Percentiles rank a stretch among this genome's conserved stretches.
Evolutionary conservation across 2,113 vertebrate genomes (phyloP).

Genomic region (Thomomys bottae): DNA sequence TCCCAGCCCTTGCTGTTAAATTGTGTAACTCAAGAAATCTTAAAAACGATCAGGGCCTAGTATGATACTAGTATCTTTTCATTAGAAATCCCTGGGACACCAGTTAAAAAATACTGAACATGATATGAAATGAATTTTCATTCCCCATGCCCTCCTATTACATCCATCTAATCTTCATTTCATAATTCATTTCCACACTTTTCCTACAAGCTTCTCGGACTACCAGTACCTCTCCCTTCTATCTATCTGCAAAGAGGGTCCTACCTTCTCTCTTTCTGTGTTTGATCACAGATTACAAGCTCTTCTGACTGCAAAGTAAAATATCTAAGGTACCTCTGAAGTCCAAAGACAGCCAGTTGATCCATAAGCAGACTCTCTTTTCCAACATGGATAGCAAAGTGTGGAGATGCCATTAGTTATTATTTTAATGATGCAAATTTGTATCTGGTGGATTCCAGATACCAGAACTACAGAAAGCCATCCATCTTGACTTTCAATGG

Average conservation of each 20-base stretch:
- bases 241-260: background rate
- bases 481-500: slow-evolving; percentile 73
- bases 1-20: background rate
- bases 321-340: background rate
- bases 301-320: background rate
- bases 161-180: background rate
- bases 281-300: background rate
- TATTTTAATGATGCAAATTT: slow-evolving; percentile 62
- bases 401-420: slow-evolving; percentile 21
- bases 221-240: too few species aligned
- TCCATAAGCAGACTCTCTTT: slow-evolving; percentile 63
- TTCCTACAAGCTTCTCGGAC: background rate
- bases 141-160: background rate
- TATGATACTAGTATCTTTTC: background rate
- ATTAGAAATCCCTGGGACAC: background rate
- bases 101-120: background rate
- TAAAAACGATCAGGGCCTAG: background rate
- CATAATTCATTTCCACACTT: background rate
- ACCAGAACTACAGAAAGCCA: slow-evolving; percentile 34
- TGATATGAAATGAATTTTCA: background rate
- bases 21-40: background rate
- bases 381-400: background rate
- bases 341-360: slow-evolving; percentile 34
- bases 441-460: background rate
- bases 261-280: background rate